A percentile compares a stretch with the other conserved stretches of the same genome.
phyloP scores from a whole-genome alignment of 2,113 vertebrate genomes.

The Malurus elegans region DNA sequence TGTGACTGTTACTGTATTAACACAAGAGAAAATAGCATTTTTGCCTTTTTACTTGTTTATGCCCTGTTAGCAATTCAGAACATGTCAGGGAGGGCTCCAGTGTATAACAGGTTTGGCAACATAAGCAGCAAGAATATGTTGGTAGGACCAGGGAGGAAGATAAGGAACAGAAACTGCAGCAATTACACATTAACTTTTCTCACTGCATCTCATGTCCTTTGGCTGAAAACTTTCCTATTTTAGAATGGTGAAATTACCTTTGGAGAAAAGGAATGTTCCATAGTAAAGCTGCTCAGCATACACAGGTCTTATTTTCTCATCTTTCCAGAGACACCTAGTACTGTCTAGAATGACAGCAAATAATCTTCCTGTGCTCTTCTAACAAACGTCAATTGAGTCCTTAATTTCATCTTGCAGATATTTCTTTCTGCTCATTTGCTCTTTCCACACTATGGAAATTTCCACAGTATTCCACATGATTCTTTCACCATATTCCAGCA shows the following conservation, averaged over 20 bases:
- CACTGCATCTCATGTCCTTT: background rate
- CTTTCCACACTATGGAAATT: background rate
- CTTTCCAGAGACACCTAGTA: background rate
- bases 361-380: background rate
- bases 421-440: background rate
- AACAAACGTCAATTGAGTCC: background rate
- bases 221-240: background rate
- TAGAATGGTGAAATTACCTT: background rate
- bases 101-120: slow-evolving; percentile 23
- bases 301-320: background rate
- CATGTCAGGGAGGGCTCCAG: background rate
- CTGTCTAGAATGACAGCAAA: background rate
- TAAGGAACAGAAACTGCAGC: background rate
- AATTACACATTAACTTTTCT: slow-evolving; percentile 10
- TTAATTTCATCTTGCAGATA: background rate
- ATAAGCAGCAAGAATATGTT: background rate
- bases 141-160: background rate
- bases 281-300: background rate
- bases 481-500: background rate
- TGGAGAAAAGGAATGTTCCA: background rate
- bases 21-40: background rate
- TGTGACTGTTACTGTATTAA: background rate
- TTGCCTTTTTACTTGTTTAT: background rate
- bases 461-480: background rate
- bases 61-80: background rate